Evolutionary conservation across 2,797 vertebrate genomes (phyloP), one percentile per base, ranked within the genome.

Genomic region (Sebastes vulpes): DNA sequence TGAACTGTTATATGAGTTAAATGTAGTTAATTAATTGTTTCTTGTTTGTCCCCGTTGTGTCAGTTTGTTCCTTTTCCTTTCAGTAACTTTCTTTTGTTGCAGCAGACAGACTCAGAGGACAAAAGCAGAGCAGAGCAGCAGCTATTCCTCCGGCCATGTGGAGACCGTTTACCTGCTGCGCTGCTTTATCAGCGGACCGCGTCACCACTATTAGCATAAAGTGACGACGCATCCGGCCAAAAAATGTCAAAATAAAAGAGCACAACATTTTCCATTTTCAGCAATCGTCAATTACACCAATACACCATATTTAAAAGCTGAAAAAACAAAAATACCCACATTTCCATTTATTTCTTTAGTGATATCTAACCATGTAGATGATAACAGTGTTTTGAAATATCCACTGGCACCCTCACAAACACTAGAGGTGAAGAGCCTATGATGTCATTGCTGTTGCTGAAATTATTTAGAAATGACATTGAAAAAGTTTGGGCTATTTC

Each of bases 241-340:
- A 2, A 16, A 0, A 1, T 35, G 69, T 70, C 75, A 87, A 46
- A 84, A 64, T 87, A 84, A 87, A 81, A 56, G 2, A 14, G 9
- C n/a, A 25, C 46, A 48, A 16, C 38, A 42, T 42, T 42, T 42
- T 16, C 38, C 5, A 42, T 42, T 42, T 42, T 42, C 38, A 42
- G 38, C 38, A 42, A 42, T 42, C 38, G 38, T 16, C 35, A 12
- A 14, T 38, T 0, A 38, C 35, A 38, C 4, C 10, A 35, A 12
- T 35, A 35, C 10, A 35, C 32, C 32, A 35, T 35, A 35, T 35
- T 35, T 38, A 14, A 12, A 38, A 38, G 35, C 1, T 38, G 35
- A 35, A 35, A 35, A 35, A 35, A 38, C 35, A 14, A 38, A 14
- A 38, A 38, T 38, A 38, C 35, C 35, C 35, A 38, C 35, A 38